phyloP scores from a whole-genome alignment of 2,797 vertebrate genomes.

The Phataginus tetradactyla region DNA sequence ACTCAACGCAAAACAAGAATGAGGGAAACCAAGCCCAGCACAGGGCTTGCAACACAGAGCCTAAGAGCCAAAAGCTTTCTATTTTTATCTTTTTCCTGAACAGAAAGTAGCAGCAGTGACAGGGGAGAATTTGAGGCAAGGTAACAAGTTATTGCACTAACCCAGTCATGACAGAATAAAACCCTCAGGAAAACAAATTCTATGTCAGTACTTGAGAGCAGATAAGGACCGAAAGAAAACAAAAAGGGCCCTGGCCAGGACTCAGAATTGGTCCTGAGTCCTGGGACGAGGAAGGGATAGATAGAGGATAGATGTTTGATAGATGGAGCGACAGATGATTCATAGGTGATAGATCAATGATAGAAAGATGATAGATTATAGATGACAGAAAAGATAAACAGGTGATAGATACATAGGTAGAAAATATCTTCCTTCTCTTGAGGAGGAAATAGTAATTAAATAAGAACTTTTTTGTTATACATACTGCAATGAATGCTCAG shows the following conservation, averaged over 20 bases:
- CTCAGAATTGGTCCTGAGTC: not conserved
- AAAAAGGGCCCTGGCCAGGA: not conserved
- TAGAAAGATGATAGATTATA: not conserved
- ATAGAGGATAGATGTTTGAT: not conserved
- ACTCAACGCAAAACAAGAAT: not conserved
- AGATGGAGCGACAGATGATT: not conserved
- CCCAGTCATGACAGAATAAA: not conserved
- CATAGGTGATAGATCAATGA: not conserved
- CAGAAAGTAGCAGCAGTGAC: not conserved
- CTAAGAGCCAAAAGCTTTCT: not conserved
- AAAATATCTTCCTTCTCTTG: not conserved
- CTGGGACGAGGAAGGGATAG: not conserved
- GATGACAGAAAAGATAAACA: not conserved
- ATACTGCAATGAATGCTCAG: not conserved
- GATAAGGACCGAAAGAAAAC: not conserved
- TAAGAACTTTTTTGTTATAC: not conserved
- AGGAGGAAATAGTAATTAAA: not conserved
- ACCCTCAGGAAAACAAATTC: not conserved
- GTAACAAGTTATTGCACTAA: not conserved
- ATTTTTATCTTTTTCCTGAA: not conserved
- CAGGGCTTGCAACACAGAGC: not conserved
- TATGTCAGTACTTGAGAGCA: not conserved
- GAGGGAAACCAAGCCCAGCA: not conserved
- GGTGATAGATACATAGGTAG: not conserved
- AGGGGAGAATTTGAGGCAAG: not conserved